Evolutionary conservation across 2,888 invertebrate species (phyloP).

Genomic region (Mantis religiosa): DNA sequence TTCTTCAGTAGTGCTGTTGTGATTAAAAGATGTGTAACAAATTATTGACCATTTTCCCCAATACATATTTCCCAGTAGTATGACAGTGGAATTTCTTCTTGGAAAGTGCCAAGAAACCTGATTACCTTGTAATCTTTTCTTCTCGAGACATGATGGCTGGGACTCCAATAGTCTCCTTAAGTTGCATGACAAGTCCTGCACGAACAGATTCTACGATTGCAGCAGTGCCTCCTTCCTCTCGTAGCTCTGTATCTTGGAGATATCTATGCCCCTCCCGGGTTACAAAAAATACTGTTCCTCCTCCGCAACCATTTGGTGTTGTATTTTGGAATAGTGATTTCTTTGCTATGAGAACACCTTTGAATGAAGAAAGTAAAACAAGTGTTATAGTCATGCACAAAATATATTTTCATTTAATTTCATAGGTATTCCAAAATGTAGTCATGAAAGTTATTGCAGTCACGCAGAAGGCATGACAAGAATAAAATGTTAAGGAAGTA

Average conservation of each 20-base stretch:
- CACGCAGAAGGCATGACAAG: too few species aligned
- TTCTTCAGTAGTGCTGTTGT: too few species aligned
- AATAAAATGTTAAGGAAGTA: too few species aligned
- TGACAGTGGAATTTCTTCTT: slow-evolving; percentile 15
- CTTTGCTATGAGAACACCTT: slow-evolving; percentile 62
- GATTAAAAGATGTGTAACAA: too few species aligned
- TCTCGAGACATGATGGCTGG: slow-evolving; percentile 67
- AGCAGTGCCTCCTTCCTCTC: slow-evolving; percentile 73
- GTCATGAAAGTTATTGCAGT: too few species aligned
- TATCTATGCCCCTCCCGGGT: slow-evolving; percentile 47
- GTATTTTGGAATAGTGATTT: slow-evolving; percentile 51
- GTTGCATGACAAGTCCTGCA: slow-evolving; percentile 79
- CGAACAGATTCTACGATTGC: slow-evolving; percentile 78
- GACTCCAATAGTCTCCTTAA: slow-evolving; percentile 75
- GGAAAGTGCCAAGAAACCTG: slow-evolving; percentile 21
- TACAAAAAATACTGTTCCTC: slow-evolving; percentile 56
- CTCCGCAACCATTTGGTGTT: slow-evolving; percentile 49
- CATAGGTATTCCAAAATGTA: too few species aligned
- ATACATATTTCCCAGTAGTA: too few species aligned
- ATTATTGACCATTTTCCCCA: too few species aligned
- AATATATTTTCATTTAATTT: too few species aligned
- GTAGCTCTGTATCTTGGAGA: slow-evolving; percentile 55
- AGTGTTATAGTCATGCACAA: too few species aligned
- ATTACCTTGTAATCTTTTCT: slow-evolving; percentile 69
- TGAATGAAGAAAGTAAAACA: slow-evolving; percentile 15